phyloP scores from a whole-genome alignment of 2,113 vertebrate genomes.

The Seriola dumerili region DNA sequence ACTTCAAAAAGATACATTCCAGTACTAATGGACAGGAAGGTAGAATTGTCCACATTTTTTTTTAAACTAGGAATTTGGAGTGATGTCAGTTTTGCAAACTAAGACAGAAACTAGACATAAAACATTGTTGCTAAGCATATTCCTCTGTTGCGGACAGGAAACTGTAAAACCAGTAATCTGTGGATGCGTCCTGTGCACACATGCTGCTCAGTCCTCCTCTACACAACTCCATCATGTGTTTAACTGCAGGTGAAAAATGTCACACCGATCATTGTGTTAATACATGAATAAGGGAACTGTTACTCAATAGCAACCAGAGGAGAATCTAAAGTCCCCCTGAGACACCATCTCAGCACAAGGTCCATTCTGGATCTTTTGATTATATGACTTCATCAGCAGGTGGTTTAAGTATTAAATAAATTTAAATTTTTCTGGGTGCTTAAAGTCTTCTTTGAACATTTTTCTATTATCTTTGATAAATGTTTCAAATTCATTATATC shows the following conservation, averaged over 20 bases:
- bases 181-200: not conserved
- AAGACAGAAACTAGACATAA: too few relatives aligned
- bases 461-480: too few relatives aligned
- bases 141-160: not conserved
- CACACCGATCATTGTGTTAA: not conserved
- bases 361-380: not conserved
- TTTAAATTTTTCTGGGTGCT: too few relatives aligned
- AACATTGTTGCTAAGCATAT: too few relatives aligned
- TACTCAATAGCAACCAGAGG: not conserved
- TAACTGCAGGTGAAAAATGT: not conserved
- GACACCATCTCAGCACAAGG: too few relatives aligned
- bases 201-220: not conserved
- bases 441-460: too few relatives aligned
- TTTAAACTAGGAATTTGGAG: too few relatives aligned
- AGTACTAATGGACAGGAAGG: not conserved
- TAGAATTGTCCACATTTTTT: too few relatives aligned
- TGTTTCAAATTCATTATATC: not conserved
- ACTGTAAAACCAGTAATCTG: not conserved
- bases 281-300: not conserved
- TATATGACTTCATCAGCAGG: too few relatives aligned
- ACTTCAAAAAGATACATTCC: not conserved
- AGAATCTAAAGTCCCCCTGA: not conserved
- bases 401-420: too few relatives aligned
- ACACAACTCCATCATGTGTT: not conserved
- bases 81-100: too few relatives aligned